phyloP scores from a whole-genome alignment of 2,113 vertebrate species.

The human (Homo sapiens) region DNA sequence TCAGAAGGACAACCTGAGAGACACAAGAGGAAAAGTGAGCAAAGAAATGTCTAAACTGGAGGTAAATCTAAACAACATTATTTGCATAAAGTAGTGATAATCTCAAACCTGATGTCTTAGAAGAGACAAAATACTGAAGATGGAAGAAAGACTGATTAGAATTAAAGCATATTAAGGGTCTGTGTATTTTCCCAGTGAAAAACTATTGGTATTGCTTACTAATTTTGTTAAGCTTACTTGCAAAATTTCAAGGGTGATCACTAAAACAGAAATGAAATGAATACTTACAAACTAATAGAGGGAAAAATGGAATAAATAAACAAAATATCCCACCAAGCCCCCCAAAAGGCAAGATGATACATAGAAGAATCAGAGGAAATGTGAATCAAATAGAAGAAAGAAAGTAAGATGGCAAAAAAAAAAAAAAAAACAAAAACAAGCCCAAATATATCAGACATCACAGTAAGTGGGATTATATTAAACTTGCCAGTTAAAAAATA shows the following conservation, averaged over 20 bases:
- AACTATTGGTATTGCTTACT: neutral
- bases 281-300: neutral
- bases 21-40: neutral
- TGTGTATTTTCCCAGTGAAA: neutral
- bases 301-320: neutral
- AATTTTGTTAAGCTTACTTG: neutral
- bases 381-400: neutral
- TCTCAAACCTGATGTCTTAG: neutral
- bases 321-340: neutral
- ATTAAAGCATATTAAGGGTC: neutral
- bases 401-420: neutral
- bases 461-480: neutral
- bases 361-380: neutral
- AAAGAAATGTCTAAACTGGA: neutral
- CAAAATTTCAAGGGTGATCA: slow-evolving; percentile 24
- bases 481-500: slow-evolving; percentile 20
- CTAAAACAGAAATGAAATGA: slow-evolving; percentile 6
- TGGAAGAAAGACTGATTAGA: neutral
- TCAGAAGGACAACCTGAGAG: neutral
- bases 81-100: neutral
- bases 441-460: neutral
- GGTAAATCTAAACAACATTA: neutral
- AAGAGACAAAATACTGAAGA: neutral
- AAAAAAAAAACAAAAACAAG: neutral
- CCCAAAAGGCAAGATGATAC: neutral